Conservation (phyloP, 2,888 invertebrate species). For the Xanthorhoe spadicearia region DNA sequence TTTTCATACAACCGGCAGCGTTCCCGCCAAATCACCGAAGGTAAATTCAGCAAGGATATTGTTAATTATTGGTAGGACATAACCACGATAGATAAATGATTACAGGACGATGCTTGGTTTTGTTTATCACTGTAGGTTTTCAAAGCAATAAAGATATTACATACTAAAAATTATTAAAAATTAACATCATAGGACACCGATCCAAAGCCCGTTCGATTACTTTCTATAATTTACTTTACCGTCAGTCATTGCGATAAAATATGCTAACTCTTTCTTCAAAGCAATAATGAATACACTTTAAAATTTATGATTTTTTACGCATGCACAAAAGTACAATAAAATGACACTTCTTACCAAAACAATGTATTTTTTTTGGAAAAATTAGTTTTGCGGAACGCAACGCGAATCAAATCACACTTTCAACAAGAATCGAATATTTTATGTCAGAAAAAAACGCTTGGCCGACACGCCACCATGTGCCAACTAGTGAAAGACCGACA, state of each 20-base stretch:
- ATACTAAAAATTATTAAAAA: slow-evolving; percentile 1
- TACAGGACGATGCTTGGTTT: slow-evolving; percentile 1
- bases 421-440: slow-evolving; percentile 70
- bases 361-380: slow-evolving; percentile 66
- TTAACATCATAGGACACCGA: slow-evolving; percentile 23
- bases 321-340: slow-evolving; percentile 20
- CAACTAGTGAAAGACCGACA: slow-evolving; percentile 69
- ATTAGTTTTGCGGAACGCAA: slow-evolving; percentile 64
- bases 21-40: slow-evolving; percentile 63
- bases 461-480: slow-evolving; percentile 66
- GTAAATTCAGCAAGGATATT: neutral
- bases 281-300: slow-evolving; percentile 14
- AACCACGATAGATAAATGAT: neutral
- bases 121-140: neutral
- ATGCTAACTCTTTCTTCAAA: slow-evolving; percentile 21
- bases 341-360: slow-evolving; percentile 74
- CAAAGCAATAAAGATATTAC: neutral
- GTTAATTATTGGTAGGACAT: neutral
- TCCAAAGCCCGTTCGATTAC: slow-evolving; percentile 25
- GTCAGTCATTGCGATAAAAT: slow-evolving; percentile 42
- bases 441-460: slow-evolving; percentile 71
- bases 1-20: slow-evolving; percentile 41
- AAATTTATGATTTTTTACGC: slow-evolving; percentile 6
- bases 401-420: slow-evolving; percentile 70
- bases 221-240: slow-evolving; percentile 14